A percentile compares a stretch with the other conserved stretches of the same genome.
These are phyloP conservation scores for Toxotes lorentzi DNA, from an alignment of 2,797 vertebrate species.

Conservation along the genomic window DNA sequence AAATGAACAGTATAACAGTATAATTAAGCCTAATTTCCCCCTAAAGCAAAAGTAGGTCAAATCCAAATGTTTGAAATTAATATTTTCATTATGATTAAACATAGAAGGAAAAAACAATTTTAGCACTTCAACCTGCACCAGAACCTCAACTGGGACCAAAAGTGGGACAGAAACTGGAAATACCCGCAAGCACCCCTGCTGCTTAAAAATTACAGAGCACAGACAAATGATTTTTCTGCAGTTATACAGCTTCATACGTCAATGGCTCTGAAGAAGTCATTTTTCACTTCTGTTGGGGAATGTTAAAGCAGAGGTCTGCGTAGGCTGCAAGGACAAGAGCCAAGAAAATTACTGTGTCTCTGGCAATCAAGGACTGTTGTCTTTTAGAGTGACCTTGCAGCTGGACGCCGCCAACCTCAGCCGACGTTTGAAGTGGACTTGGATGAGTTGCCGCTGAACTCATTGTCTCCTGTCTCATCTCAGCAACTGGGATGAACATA, in stretches of 20 bases:
- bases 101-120: slow-evolving; percentile 15
- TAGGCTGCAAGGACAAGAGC: slow-evolving; percentile 51
- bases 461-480: slow-evolving; percentile 31
- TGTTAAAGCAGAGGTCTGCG: slow-evolving; percentile 23
- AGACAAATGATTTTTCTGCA: neutral
- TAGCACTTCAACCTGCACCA: neutral
- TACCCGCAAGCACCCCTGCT: neutral
- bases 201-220: neutral
- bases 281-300: slow-evolving; percentile 29
- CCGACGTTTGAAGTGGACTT: slow-evolving; percentile 21
- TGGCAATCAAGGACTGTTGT: slow-evolving; percentile 43
- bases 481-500: neutral
- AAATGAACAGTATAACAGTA: slow-evolving; percentile 12
- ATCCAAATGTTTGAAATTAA: slow-evolving; percentile 20
- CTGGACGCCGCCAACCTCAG: slow-evolving; percentile 2
- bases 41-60: slow-evolving; percentile 26
- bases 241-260: neutral
- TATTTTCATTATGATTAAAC: slow-evolving; percentile 39
- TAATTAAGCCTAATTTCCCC: slow-evolving; percentile 50
- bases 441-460: slow-evolving; percentile 12
- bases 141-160: neutral
- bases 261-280: slow-evolving; percentile 4
- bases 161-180: slow-evolving; percentile 9
- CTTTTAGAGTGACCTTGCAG: slow-evolving; percentile 55
- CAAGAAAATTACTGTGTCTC: slow-evolving; percentile 62